A percentile compares a stretch with the other conserved stretches of the same genome.
These are phyloP conservation scores for Schlechtendalia chinensis DNA, from an alignment of 1,140 invertebrate species.

Conservation along the genomic window DNA sequence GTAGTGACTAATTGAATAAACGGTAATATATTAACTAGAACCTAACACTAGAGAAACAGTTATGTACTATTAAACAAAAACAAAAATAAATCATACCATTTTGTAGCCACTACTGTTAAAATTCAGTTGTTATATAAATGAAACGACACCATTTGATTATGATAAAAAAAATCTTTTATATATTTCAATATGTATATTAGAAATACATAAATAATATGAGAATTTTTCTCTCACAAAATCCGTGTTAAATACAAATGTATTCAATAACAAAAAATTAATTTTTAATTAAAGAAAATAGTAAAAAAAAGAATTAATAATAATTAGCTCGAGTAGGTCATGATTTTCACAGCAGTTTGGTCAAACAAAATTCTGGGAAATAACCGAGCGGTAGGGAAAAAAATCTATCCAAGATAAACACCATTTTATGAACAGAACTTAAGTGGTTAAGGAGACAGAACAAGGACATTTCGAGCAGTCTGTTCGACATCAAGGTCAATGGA, in stretches of 20 bases:
- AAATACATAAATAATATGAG: slow-evolving; percentile 4
- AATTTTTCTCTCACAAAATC: slow-evolving; percentile 12
- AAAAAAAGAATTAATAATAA: neutral
- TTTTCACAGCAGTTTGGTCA: neutral
- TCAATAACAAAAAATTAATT: slow-evolving; percentile 2
- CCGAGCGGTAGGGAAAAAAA: neutral
- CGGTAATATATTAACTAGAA: no score
- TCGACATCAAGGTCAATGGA: neutral
- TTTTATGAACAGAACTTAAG: neutral
- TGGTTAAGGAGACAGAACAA: neutral
- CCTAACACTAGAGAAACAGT: no score
- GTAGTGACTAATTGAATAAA: no score
- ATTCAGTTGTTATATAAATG: neutral
- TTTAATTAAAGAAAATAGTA: neutral
- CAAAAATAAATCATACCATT: no score
- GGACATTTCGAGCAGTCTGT: neutral
- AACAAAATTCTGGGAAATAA: neutral
- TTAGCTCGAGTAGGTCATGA: neutral
- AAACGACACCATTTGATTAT: neutral
- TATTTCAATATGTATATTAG: slow-evolving; percentile 16
- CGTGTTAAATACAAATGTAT: neutral
- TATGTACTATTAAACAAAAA: no score
- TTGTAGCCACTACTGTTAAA: no score
- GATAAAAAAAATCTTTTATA: slow-evolving; percentile 18
- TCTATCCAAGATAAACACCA: neutral